Base-by-base conservation (phyloP, 2,888 invertebrate genomes). In the Luperina nickerlii region DNA sequence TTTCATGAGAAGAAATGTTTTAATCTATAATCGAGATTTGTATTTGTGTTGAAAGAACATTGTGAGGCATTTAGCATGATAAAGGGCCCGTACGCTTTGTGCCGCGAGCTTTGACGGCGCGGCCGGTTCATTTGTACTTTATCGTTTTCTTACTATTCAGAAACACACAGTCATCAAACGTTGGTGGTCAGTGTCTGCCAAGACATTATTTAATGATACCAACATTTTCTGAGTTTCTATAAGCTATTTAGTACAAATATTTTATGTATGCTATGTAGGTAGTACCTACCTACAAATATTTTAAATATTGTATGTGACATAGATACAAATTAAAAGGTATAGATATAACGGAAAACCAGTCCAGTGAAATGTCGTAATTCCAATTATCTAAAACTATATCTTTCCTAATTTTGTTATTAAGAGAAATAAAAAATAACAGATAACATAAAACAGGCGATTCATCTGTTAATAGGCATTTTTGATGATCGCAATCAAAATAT, bases 141-240 rank as follows among this genome's bases (percentile, higher is more conserved):
- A 69, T 81, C 54, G 87, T 71, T 87, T 73, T 85, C 81, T 65
- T 45, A 81, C 75, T 81, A 81, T 85, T 81, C 74, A 84, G 76
- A 85, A 87, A 87, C 72, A 77, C 74, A 85, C 85, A 85, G 81
- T 87, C 81, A 85, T 84, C 77, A 81, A 76, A 87, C 76, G 81
- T 85, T 77, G 85, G 76, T 85, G 85, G 85, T 74, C 84, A 87
- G 70, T 84, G 70, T 84, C 85, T 85, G 85, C 54, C 76, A 70
- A 75, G 74, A 74, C 74, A 84, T 79, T 84, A 74, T 87, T 84
- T 74, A 87, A 79, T 74, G 60, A 84, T 79, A 60, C 38, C 54
- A 66, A 62, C 11, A 62, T 78, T 66, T 76, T 77, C 57, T 63
- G 13, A 63, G 24, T 63, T 51, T 62, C 45, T 45, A 13, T 76